These are phyloP conservation scores for Cyclura pinguis DNA, from an alignment of 2,797 vertebrate species.

Conservation along the genomic window DNA sequence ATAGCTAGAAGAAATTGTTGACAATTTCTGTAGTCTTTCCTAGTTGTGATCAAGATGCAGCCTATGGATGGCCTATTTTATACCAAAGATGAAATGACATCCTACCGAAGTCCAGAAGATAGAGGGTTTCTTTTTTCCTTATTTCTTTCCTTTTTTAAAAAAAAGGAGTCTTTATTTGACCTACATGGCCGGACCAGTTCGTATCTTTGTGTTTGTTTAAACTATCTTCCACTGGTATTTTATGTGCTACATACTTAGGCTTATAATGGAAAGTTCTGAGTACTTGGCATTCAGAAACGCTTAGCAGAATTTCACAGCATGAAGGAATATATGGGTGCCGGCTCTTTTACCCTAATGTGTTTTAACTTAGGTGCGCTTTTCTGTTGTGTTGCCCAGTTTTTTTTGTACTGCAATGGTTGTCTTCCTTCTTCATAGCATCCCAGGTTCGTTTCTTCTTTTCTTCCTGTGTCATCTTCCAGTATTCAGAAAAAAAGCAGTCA, in stretches of 20 bases:
- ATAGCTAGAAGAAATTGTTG: slow-evolving; percentile 99
- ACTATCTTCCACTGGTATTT: slow-evolving; percentile 88
- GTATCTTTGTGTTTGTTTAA: slow-evolving; percentile 86
- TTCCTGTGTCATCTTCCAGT: slow-evolving; percentile 64
- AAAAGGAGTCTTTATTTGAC: slow-evolving; percentile 85
- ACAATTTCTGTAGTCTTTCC: slow-evolving; percentile 99
- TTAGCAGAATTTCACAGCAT: slow-evolving; percentile 62
- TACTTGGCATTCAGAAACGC: slow-evolving; percentile 69
- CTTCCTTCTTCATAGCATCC: slow-evolving; percentile 78
- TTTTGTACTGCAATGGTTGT: slow-evolving; percentile 73
- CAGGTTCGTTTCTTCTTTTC: slow-evolving; percentile 70
- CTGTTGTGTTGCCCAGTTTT: slow-evolving; percentile 67
- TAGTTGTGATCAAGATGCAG: slow-evolving; percentile 98
- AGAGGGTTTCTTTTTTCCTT: slow-evolving; percentile 81
- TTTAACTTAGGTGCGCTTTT: slow-evolving; percentile 68
- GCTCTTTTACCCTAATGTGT: slow-evolving; percentile 54
- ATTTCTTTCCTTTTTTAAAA: slow-evolving; percentile 64
- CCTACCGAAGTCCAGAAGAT: slow-evolving; percentile 91
- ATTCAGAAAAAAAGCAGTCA: slow-evolving; percentile 60
- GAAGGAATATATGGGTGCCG: slow-evolving; percentile 51
- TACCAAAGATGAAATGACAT: slow-evolving; percentile 99
- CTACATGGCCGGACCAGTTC: slow-evolving; percentile 94
- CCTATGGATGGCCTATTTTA: slow-evolving; percentile 98
- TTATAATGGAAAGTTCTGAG: slow-evolving; percentile 65
- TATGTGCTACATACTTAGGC: slow-evolving; percentile 77